phyloP scores from a whole-genome alignment of 2,888 invertebrate genomes.

The Steinernema carpocapsae region DNA sequence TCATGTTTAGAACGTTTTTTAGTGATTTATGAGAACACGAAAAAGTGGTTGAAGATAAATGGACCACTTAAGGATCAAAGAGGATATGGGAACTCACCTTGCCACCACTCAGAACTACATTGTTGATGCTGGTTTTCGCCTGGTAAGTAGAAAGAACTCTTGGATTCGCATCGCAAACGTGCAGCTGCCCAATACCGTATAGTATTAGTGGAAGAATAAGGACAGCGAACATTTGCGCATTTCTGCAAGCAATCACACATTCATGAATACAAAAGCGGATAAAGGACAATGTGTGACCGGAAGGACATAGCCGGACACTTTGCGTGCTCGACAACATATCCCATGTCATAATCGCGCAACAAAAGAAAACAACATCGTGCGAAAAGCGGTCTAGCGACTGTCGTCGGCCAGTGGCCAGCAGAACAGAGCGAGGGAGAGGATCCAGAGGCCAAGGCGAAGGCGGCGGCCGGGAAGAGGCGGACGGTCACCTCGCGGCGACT shows the following conservation, averaged over 20 bases:
- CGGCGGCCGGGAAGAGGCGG: neutral
- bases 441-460: too few species aligned
- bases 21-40: neutral
- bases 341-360: slow-evolving; percentile 34
- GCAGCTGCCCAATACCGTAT: slow-evolving; percentile 14
- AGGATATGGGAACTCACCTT: slow-evolving; percentile 2
- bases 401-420: neutral
- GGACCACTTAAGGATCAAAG: too few species aligned
- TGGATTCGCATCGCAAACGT: slow-evolving; percentile 27
- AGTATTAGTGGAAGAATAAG: slow-evolving; percentile 32
- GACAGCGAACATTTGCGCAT: slow-evolving; percentile 35
- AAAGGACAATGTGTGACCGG: slow-evolving; percentile 23
- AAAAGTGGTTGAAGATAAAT: neutral
- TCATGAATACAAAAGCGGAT: neutral
- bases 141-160: slow-evolving; percentile 26
- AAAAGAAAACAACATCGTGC: slow-evolving; percentile 33
- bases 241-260: slow-evolving; percentile 21
- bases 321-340: slow-evolving; percentile 14
- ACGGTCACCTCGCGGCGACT: slow-evolving; percentile 5
- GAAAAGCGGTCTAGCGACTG: slow-evolving; percentile 23
- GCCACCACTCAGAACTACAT: slow-evolving; percentile 30
- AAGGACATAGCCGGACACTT: slow-evolving; percentile 21
- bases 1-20: neutral
- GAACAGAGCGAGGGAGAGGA: too few species aligned
- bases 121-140: slow-evolving; percentile 27